Evolutionary conservation across 2,113 vertebrate genomes (phyloP), one percentile per base, ranked within the genome.

Genomic region (Mesembrinibis cayennensis): DNA sequence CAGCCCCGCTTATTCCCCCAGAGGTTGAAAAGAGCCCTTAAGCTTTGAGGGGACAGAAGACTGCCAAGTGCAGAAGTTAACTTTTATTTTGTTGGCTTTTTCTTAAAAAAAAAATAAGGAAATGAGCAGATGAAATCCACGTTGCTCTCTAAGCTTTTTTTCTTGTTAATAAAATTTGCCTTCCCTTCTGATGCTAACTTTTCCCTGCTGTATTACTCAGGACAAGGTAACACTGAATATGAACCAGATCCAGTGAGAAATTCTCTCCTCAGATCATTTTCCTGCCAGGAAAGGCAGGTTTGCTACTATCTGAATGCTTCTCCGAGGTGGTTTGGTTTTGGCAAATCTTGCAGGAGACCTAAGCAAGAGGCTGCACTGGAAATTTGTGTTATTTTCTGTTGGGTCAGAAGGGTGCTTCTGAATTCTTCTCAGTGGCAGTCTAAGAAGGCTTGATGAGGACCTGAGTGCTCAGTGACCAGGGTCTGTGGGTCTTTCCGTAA

Each of bases 151-250:
- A 30, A 82, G 17, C 1, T 47, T 65, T 95, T 93, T 83, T 74
- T 66, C 42, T 63, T 79, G 32, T 58, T 91, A 96, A 88, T 94
- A 40, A 95, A 81, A 90, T 88, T 92, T 96, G 20, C 55, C 50
- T 70, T 89, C 82, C 50, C 40, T 77, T 83, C 72, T 50, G 82
- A 53, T 83, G 47, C 29, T 83, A 58, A 74, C 26, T 81, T 88
- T 83, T 86, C 88, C 50, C 29, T 59, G 53, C 47, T 89, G 34
- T 44, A 29, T 38, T 81, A 83, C 29, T 32, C 79, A 84, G 59
- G 50, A 88, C 71, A 82, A 89, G 44, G 72, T 87, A 89, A 84
- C 42, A 44, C 22, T 52, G 71, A 81, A 73, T 93, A 20, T 65
- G 73, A 90, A 95, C 53, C 82, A 77, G 82, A 96, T 59, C 34